phyloP scores from a whole-genome alignment of 2,113 vertebrate species.

The Stictonetta naevosa region DNA sequence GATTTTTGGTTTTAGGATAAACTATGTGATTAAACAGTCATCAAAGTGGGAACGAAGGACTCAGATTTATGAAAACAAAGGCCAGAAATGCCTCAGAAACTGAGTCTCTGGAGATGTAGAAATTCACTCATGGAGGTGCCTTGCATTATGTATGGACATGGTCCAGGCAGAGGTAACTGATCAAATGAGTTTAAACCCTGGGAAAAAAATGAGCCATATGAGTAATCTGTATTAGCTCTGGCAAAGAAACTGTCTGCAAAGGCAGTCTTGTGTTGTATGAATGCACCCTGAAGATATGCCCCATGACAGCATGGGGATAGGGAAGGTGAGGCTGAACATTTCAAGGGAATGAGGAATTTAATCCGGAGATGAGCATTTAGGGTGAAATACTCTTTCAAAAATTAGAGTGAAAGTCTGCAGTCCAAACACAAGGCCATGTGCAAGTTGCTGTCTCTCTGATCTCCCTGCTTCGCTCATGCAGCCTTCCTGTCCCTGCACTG shows the following conservation, averaged over 20 bases:
- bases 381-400: background rate
- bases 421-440: rapidly evolving
- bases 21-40: background rate
- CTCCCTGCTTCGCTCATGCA: rapidly evolving
- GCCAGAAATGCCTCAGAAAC: background rate
- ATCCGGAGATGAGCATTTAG: background rate
- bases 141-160: background rate
- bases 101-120: background rate
- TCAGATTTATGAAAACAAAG: background rate
- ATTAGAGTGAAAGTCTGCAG: background rate
- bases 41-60: background rate
- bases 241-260: background rate
- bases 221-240: background rate
- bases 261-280: background rate
- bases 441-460: background rate
- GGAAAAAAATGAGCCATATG: background rate
- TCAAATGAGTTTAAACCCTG: background rate
- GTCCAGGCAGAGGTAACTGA: background rate
- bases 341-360: background rate
- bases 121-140: background rate
- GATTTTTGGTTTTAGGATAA: background rate
- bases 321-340: background rate
- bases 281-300: background rate
- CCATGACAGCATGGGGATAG: background rate
- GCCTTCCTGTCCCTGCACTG: background rate